Base-by-base conservation (phyloP, 2,888 invertebrate genomes). In the Pilophorus perplexus region DNA sequence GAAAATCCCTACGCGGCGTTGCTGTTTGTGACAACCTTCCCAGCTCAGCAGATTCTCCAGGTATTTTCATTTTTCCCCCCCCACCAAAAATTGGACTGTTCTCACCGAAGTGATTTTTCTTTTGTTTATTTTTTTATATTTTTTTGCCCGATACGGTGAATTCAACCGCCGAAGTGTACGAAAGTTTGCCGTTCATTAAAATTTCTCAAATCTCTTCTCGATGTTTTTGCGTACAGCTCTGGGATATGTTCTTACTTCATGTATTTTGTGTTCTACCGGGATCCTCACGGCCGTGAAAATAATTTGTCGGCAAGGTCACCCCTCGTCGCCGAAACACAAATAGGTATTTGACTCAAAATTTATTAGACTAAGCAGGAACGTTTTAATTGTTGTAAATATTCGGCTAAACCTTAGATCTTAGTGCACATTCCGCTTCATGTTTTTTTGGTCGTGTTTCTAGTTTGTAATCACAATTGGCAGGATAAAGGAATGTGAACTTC, bases 311-410 rank as follows among this genome's bases (percentile, higher is more conserved):
- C n/a, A n/a, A n/a, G n/a, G n/a, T n/a, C n/a, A n/a, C n/a, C n/a
- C 20, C 55, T 55, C 55, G 55, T 33, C 55, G 38, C 37, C n/a
- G n/a, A n/a, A n/a, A n/a, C n/a, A 55, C n/a, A n/a, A 55, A 38
- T 55, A 55, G 55, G 55, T 55, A 55, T 55, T 38, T 55, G 38
- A 55, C 38, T 20, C 3, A n/a, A n/a, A n/a, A n/a, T n/a, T n/a
- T n/a, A n/a, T n/a, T n/a, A n/a, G n/a, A n/a, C n/a, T n/a, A n/a
- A n/a, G n/a, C n/a, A n/a, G n/a, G n/a, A n/a, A n/a, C n/a, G n/a
- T n/a, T n/a, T n/a, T n/a, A n/a, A n/a, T n/a, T n/a, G n/a, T n/a
- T 55, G 55, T 55, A 55, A 38, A 38, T 55, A 55, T 12, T n/a
- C 55, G 38, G 37, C 20, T 55, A n/a, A 16, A 14, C 6, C 23